Percentiles rank a stretch among this genome's conserved stretches.
phyloP scores from a whole-genome alignment of 2,888 invertebrate species.

The Fragum sueziense region DNA sequence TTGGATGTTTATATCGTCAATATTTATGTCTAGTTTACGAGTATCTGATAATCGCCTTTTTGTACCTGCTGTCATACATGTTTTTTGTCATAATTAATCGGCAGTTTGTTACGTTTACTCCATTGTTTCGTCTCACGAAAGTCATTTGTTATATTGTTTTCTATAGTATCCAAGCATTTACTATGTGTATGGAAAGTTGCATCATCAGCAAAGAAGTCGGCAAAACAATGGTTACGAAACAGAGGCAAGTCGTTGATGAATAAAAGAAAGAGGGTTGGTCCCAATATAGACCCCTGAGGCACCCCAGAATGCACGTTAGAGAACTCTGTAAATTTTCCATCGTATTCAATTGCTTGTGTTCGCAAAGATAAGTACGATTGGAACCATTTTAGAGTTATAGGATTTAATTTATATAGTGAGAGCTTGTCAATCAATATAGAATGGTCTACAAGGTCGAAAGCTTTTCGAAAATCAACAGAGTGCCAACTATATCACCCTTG shows the following conservation, averaged over 20 bases:
- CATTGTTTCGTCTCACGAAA: no score
- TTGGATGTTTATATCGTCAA: no score
- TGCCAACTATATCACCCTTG: neutral
- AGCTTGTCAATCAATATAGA: neutral
- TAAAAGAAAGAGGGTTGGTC: neutral
- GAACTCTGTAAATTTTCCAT: neutral
- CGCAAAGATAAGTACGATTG: neutral
- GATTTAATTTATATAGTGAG: neutral
- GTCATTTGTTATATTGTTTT: no score
- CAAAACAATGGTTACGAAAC: neutral
- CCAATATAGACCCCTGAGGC: neutral
- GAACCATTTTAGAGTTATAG: neutral
- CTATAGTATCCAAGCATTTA: neutral
- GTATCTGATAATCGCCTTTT: no score
- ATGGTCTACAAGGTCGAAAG: neutral
- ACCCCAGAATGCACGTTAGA: neutral
- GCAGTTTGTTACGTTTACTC: no score
- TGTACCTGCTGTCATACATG: no score
- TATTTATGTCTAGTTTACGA: no score
- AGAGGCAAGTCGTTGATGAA: neutral
- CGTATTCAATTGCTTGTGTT: neutral
- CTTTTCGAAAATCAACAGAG: neutral
- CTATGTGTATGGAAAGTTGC: neutral
- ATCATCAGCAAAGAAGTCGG: neutral
- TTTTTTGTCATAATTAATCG: no score